Conservation (phyloP, 2,888 invertebrate genomes). For the Sisyra nigra region DNA sequence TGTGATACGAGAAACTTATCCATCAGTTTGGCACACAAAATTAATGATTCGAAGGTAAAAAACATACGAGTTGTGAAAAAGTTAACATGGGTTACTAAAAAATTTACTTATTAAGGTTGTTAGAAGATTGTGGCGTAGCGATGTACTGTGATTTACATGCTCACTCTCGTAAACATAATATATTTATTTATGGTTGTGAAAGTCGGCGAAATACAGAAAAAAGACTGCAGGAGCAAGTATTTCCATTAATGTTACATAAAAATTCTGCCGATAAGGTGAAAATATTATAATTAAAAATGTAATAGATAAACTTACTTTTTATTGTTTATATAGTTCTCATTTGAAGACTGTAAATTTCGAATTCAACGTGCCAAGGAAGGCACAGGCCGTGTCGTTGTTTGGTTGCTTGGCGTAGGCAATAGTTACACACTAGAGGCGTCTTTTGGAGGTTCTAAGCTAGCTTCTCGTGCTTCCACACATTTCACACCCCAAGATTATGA, state of each 20-base stretch:
- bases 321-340: constrained; percentile 56
- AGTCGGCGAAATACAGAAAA: constrained; percentile 62
- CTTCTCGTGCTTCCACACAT: constrained; percentile 67
- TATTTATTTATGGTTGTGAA: constrained; percentile 94
- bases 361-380: constrained; percentile 90
- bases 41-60: constrained; percentile 64
- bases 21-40: constrained; percentile 89
- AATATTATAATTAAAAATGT: background rate
- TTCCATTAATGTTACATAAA: constrained; percentile 86
- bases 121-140: constrained; percentile 79
- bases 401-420: constrained; percentile 88
- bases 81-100: background rate
- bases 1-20: constrained; percentile 82
- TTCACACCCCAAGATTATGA: constrained; percentile 67
- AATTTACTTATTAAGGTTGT: constrained; percentile 37
- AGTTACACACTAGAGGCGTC: constrained; percentile 95
- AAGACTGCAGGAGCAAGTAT: constrained; percentile 79
- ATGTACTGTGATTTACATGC: constrained; percentile 90
- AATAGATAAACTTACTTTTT: background rate
- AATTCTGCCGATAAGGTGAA: constrained; percentile 74
- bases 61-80: background rate
- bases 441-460: constrained; percentile 77
- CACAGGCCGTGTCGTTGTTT: constrained; percentile 84
- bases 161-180: constrained; percentile 87
- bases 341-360: constrained; percentile 86